Conservation (phyloP, 2,888 invertebrate species). For the Clostera curtula region DNA sequence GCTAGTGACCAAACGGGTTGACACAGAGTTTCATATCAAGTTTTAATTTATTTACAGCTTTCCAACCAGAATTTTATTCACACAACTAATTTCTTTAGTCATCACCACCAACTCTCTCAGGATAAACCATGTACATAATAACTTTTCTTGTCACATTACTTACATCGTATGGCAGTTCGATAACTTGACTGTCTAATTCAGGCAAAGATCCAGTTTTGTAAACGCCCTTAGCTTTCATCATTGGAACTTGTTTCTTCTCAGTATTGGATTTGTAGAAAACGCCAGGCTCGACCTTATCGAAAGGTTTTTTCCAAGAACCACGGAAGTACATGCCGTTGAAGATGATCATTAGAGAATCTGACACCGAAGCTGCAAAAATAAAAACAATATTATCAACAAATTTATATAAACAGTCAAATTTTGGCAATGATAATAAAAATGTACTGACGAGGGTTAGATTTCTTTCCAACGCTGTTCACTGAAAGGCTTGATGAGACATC, state of each 20-base stretch:
- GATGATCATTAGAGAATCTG: constrained; percentile 78
- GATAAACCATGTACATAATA: too few relatives aligned
- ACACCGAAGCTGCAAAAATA: constrained; percentile 39
- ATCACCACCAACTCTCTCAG: too few relatives aligned
- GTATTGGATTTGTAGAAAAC: constrained; percentile 78
- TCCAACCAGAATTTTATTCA: too few relatives aligned
- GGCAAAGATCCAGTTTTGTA: constrained; percentile 77
- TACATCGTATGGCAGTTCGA: constrained; percentile 85
- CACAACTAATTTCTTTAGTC: too few relatives aligned
- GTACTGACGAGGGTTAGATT: constrained; percentile 50
- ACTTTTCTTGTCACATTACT: constrained; percentile 33
- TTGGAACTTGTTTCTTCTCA: constrained; percentile 75
- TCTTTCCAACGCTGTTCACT: constrained; percentile 76
- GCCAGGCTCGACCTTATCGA: constrained; percentile 69
- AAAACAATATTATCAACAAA: constrained; percentile 1
- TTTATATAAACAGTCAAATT: background rate
- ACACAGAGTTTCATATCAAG: too few relatives aligned
- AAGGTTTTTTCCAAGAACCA: constrained; percentile 83
- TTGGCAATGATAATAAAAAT: background rate
- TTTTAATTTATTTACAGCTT: too few relatives aligned
- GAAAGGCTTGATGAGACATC: constrained; percentile 76
- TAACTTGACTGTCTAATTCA: constrained; percentile 78
- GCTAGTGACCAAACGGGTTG: too few relatives aligned
- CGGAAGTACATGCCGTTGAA: constrained; percentile 87
- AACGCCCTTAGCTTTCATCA: constrained; percentile 80